A percentile compares a stretch with the other conserved stretches of the same genome.
These are phyloP conservation scores for Drosophila prosaltans DNA, from an alignment of 1,140 invertebrate species.

Conservation along the genomic window DNA sequence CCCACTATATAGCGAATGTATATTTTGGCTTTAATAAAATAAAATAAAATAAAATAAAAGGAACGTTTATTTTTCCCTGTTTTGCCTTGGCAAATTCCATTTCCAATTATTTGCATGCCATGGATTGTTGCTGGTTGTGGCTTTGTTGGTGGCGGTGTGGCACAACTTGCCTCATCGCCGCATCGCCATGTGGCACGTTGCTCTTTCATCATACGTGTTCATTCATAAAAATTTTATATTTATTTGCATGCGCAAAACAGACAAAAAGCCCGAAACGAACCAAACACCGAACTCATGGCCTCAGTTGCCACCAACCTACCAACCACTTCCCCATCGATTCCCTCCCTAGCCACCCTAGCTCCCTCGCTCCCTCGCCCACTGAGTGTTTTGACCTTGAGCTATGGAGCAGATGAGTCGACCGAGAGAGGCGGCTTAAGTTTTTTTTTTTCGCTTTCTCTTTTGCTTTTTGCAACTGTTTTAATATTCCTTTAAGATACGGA, in stretches of 20 bases:
- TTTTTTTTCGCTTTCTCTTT: background rate
- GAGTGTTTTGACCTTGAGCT: constrained; percentile 66
- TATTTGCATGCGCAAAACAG: constrained; percentile 68
- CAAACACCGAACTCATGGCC: constrained; percentile 30
- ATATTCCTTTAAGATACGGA: constrained; percentile 67
- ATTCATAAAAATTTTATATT: constrained; percentile 81
- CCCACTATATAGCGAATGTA: background rate
- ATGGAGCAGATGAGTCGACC: constrained; percentile 47
- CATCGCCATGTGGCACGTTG: constrained; percentile 37
- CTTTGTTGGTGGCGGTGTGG: constrained; percentile 7
- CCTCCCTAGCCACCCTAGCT: background rate
- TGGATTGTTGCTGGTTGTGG: constrained; percentile 32
- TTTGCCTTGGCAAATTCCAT: constrained; percentile 6
- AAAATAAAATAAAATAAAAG: constrained; percentile 9
- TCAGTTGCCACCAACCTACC: constrained; percentile 9
- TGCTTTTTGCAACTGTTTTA: constrained; percentile 57
- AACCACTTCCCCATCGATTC: constrained; percentile 1
- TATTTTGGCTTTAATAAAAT: constrained; percentile 2
- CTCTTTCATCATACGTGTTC: constrained; percentile 80
- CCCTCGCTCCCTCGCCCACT: background rate
- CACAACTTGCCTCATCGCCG: background rate
- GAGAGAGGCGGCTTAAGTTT: background rate
- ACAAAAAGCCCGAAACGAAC: constrained; percentile 32
- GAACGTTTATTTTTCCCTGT: background rate
- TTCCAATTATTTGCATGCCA: constrained; percentile 8